A percentile compares a stretch with the other conserved stretches of the same genome.
These are phyloP conservation scores for Micromussa lordhowensis DNA, from an alignment of 92 coral and sea anemone species.

Conservation along the genomic window DNA sequence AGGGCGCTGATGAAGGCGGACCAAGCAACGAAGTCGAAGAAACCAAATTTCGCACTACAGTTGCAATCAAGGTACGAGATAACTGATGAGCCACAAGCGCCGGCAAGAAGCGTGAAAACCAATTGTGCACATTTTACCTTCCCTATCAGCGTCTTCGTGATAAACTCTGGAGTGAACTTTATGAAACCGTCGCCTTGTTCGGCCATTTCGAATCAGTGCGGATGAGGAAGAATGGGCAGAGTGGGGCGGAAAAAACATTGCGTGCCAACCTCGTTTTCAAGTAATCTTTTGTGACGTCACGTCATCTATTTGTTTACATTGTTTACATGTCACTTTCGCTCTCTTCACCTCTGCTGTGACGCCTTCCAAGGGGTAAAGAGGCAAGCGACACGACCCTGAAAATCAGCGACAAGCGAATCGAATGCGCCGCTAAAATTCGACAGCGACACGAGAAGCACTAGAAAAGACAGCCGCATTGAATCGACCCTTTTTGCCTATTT, in stretches of 20 bases:
- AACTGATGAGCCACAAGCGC: conserved; percentile 43
- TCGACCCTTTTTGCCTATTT: too few species aligned
- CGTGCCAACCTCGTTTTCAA: too few species aligned
- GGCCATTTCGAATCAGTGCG: conserved; percentile 38
- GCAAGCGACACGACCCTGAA: too few species aligned
- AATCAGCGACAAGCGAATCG: too few species aligned
- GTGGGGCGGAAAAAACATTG: background rate
- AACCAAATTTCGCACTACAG: conserved; percentile 55
- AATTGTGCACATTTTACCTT: conserved; percentile 69
- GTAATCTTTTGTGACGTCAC: background rate
- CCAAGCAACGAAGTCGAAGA: conserved; percentile 90
- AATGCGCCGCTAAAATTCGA: too few species aligned
- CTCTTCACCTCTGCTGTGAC: too few species aligned
- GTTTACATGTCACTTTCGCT: too few species aligned
- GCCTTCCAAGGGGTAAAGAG: too few species aligned
- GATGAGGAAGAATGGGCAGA: background rate
- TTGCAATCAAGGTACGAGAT: background rate
- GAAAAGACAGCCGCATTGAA: too few species aligned
- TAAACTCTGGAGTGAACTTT: conserved; percentile 12
- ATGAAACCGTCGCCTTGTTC: conserved; percentile 25
- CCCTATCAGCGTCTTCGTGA: conserved; percentile 55
- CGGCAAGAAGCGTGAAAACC: conserved; percentile 72
- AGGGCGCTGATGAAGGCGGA: conserved; percentile 82
- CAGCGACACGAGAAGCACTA: too few species aligned
- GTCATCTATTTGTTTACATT: background rate